Evolutionary conservation across 2,113 vertebrate species (phyloP).

Genomic region (Tursiops truncatus): DNA sequence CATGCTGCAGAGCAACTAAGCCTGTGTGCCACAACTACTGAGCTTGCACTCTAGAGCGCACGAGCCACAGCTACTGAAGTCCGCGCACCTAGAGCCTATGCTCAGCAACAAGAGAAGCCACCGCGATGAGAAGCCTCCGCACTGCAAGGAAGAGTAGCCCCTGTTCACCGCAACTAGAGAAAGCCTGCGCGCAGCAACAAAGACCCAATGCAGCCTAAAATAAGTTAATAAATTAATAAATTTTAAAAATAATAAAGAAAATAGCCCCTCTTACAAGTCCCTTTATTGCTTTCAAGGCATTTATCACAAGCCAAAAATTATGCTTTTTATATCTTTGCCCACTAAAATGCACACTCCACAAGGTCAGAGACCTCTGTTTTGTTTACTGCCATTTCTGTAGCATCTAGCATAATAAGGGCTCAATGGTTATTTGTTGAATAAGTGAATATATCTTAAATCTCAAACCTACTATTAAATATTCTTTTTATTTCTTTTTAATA

Average conservation of each 20-base stretch:
- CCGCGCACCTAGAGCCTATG: no score
- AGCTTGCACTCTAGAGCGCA: no score
- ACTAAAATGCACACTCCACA: neutral
- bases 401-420: neutral
- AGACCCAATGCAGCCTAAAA: no score
- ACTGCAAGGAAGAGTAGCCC: no score
- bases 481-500: conserved; percentile 17
- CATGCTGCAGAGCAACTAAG: no score
- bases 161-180: no score
- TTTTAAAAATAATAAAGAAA: neutral
- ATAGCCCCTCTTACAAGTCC: neutral
- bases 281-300: neutral
- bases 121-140: no score
- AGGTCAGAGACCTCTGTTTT: neutral
- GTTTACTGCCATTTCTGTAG: neutral
- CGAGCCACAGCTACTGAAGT: no score
- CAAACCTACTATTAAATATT: conserved; percentile 36
- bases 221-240: no score
- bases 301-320: neutral
- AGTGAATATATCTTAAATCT: neutral
- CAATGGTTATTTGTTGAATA: conserved; percentile 19
- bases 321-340: conserved; percentile 6
- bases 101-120: no score
- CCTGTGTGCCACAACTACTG: no score
- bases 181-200: no score